A percentile compares a stretch with the other conserved stretches of the same genome.
phyloP scores from a whole-genome alignment of 92 coral and sea anemone species.

The Epizoanthus fatuus region DNA sequence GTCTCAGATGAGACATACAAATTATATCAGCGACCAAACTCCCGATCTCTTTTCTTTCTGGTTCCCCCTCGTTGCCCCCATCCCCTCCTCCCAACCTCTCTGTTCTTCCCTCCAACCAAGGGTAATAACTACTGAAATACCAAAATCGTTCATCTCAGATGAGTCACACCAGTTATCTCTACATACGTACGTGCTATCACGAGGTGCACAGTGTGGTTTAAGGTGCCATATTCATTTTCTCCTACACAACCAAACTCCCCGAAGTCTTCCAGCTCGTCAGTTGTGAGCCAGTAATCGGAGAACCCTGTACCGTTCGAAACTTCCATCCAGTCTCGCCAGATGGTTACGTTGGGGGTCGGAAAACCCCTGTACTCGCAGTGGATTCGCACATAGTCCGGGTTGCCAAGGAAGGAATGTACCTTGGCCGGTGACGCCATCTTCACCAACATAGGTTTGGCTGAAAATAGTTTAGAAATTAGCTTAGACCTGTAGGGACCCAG shows the following conservation, averaged over 20 bases:
- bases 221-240: slow-evolving; percentile 24
- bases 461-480: not conserved
- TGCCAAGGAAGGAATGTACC: slow-evolving; percentile 28
- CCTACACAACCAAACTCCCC: slow-evolving; percentile 42
- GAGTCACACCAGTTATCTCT: not conserved
- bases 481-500: too few species aligned
- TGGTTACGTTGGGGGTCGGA: slow-evolving; percentile 40
- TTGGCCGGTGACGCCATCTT: slow-evolving; percentile 11
- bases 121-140: too few species aligned
- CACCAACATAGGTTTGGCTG: slow-evolving; percentile 30
- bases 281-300: slow-evolving; percentile 39
- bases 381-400: slow-evolving; percentile 36
- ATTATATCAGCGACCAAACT: too few species aligned
- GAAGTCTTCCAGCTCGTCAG: slow-evolving; percentile 14
- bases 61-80: too few species aligned
- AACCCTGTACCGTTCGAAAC: slow-evolving; percentile 28
- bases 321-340: slow-evolving; percentile 39
- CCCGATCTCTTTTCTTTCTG: too few species aligned
- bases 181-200: slow-evolving; percentile 16
- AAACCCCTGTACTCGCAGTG: slow-evolving; percentile 36
- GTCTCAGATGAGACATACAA: too few species aligned
- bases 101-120: too few species aligned
- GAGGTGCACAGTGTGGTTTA: slow-evolving; percentile 22
- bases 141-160: too few species aligned
- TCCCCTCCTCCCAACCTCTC: too few species aligned